Evolutionary conservation across 2,113 vertebrate species (phyloP).

Genomic region (Atrichornis clamosus): DNA sequence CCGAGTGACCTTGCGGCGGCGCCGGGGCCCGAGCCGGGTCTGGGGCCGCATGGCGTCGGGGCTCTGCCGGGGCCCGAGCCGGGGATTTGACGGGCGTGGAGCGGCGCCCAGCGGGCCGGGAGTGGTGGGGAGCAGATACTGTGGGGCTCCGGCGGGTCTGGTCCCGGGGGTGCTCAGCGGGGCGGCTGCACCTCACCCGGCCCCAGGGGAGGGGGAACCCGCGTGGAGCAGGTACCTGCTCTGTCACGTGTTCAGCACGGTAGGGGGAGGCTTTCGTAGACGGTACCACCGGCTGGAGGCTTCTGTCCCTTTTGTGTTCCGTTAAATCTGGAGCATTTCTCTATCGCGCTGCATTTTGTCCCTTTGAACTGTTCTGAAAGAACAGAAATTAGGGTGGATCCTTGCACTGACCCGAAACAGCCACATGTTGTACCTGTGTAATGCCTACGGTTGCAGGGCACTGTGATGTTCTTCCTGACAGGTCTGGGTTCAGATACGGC

Average conservation of each 20-base stretch:
- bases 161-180: fast-evolving
- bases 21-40: neutral
- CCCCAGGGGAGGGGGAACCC: fast-evolving
- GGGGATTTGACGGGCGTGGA: neutral
- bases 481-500: fast-evolving
- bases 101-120: too few species aligned
- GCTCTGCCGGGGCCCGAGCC: neutral
- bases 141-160: too few species aligned
- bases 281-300: too few species aligned
- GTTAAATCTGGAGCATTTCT: fast-evolving
- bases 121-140: neutral
- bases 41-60: too few species aligned
- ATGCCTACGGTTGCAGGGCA: fast-evolving
- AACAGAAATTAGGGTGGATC: fast-evolving
- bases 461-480: fast-evolving
- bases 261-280: neutral
- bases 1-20: neutral
- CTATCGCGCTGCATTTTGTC: fast-evolving
- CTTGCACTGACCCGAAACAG: fast-evolving
- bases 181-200: neutral
- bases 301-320: neutral
- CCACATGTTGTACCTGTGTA: fast-evolving
- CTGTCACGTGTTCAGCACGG: fast-evolving
- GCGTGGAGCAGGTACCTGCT: too few species aligned
- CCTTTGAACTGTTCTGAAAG: neutral